Evolutionary conservation across 2,888 invertebrate species (phyloP), one percentile per base, ranked within the genome.

Genomic region (Horisme vitalbata): DNA sequence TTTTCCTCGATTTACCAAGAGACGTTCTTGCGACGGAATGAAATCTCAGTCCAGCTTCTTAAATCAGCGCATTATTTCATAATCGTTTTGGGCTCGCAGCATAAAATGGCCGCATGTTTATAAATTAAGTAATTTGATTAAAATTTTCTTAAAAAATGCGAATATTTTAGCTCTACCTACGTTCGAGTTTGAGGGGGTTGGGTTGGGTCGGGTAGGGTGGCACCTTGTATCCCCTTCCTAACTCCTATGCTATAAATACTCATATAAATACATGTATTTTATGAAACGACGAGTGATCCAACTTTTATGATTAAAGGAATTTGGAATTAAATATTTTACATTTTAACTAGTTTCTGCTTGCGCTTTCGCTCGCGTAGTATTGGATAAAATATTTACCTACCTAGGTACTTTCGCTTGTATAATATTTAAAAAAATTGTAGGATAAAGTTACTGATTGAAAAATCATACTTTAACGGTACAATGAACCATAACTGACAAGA

Each of bases 241-340:
- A 49, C 44, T 34, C 39, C 44, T 39, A 44, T 39, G 39, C 49
- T 45, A 44, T 49, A 49, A 49, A 49, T 49, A 49, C 44, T 32
- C 26, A 49, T 38, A 44, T 38, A 39, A 31, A 44, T 39, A 44
- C 35, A 44, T 21, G 27, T 39, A 43, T 49, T 44, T 48, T 48
- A 38, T 38, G 43, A 44, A 43, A 35, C 11, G 36, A 35, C 15
- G 35, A 39, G 44, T 39, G 24, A 35, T 30, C 44, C 27, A 11
- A 9, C 38, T 34, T 49, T 35, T 39, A 39, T 39, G 26, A 31
- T 14, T 44, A 21, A 35, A 20, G 26, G 14, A 35, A 38, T 39
- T 35, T 34, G 9, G 26, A 13, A 26, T 31, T 32, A 32, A 37
- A 36, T 44, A 31, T 13, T 13, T 27, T 27, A 7, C 7, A 13